Evolutionary conservation across 2,797 vertebrate genomes (phyloP), one percentile per base, ranked within the genome.

Genomic region (Pangasius djambal): DNA sequence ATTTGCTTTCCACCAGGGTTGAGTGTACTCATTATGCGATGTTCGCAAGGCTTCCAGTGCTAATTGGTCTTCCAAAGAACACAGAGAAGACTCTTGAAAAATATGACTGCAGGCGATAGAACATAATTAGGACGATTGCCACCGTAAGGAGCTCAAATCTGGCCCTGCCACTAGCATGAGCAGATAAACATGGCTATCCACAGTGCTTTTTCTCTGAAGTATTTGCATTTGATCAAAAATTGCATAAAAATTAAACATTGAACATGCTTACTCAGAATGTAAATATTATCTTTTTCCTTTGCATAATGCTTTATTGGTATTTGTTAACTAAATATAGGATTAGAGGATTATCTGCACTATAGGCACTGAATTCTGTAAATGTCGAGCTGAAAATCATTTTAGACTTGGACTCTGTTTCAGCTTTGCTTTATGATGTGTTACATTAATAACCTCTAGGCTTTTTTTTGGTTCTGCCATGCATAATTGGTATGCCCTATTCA

Each of bases 91-190:
- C 92, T 93, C 92, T 91, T 89, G 91, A 92, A 93, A 94, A 93
- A 94, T 94, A 92, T 93, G 93, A 94, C 93, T 92, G 92, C 91
- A 91, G 93, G 93, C 93, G 91, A 94, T 94, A 92, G 92, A 93
- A 94, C 91, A 93, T 94, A 94, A 94, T 94, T 94, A 94, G 93
- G 92, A 93, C 92, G 93, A 92, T 93, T 94, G 93, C 92, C 93
- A 93, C 93, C 91, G 91, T 91, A 91, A 91, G 90, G 70, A 91
- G 93, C 91, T 89, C 91, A 92, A 91, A 93, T 92, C 90, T 91
- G 91, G 92, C 89, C 88, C 79, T 88, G 85, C 83, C 87, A 84
- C 92, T 78, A 86, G 83, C 88, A 88, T 82, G 74, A 81, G 79
- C 85, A 89, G 90, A 93, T 92, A 93, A 93, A 92, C 91, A 91